Evolutionary conservation across 2,888 invertebrate species (phyloP).

Genomic region (Homarus gammarus): DNA sequence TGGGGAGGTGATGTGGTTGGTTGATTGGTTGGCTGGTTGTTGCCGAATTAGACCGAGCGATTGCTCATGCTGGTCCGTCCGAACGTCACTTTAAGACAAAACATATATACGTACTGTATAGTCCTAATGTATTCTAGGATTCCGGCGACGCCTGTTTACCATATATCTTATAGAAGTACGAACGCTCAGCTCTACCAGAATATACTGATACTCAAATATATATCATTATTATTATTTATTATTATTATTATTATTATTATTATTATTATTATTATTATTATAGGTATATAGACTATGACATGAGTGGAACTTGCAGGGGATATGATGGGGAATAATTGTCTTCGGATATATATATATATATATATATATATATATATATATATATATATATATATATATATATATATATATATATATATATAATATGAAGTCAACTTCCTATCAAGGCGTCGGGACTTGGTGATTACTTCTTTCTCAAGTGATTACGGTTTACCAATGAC

Average conservation of each 20-base stretch:
- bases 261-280: no score
- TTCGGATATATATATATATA: background rate
- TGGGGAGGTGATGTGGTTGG: conserved; percentile 23
- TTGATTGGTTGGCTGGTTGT: conserved; percentile 6
- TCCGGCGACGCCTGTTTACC: conserved; percentile 13
- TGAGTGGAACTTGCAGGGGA: conserved; percentile 63
- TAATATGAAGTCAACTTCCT: no score
- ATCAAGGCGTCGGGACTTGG: conserved; percentile 39
- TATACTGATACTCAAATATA: conserved; percentile 72
- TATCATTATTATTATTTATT: conserved; percentile 47
- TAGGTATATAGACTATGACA: conserved; percentile 68
- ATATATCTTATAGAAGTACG: no score
- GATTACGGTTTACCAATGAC: background rate
- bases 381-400: background rate
- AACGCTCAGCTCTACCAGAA: conserved; percentile 69
- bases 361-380: no score
- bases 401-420: background rate
- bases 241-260: no score
- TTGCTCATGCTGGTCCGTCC: background rate
- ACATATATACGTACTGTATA: no score
- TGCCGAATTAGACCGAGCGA: conserved; percentile 4
- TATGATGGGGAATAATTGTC: conserved; percentile 43
- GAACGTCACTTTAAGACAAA: background rate
- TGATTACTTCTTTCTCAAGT: conserved; percentile 20
- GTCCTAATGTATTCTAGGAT: background rate